Evolutionary conservation across 1,140 invertebrate species (phyloP).

Genomic region (Ridgeia piscesae): DNA sequence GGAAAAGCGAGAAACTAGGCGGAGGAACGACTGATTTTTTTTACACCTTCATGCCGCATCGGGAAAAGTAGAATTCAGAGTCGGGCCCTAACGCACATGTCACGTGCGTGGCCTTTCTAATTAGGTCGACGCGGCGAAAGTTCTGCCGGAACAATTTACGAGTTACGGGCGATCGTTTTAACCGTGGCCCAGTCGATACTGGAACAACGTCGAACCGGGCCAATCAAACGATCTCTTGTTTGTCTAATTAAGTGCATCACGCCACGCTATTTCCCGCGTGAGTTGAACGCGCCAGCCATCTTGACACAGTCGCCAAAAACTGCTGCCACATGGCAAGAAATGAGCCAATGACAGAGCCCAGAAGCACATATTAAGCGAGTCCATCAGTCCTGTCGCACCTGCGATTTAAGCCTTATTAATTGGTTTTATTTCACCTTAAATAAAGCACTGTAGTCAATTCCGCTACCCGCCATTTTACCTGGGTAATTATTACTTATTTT

Average conservation of each 20-base stretch:
- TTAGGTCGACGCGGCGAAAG: background rate
- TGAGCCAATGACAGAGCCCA: background rate
- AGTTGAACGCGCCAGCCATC: background rate
- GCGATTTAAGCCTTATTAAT: background rate
- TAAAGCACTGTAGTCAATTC: background rate
- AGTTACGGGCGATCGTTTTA: background rate
- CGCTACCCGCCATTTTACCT: background rate
- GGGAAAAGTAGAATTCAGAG: background rate
- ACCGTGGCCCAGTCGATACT: background rate
- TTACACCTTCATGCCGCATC: background rate
- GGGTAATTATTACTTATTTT: background rate
- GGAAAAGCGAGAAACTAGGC: too few relatives aligned
- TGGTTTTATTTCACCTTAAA: background rate
- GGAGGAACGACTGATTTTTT: too few relatives aligned
- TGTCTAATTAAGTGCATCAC: slow-evolving; percentile 1
- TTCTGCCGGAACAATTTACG: background rate
- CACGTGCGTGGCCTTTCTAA: background rate
- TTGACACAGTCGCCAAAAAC: background rate
- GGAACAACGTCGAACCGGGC: background rate
- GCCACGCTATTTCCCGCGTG: background rate
- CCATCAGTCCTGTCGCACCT: background rate
- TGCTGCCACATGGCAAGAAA: background rate
- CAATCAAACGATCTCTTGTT: background rate
- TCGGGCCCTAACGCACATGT: background rate
- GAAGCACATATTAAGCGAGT: background rate